phyloP scores from a whole-genome alignment of 2,113 vertebrate genomes.

The Oostethus manadensis region DNA sequence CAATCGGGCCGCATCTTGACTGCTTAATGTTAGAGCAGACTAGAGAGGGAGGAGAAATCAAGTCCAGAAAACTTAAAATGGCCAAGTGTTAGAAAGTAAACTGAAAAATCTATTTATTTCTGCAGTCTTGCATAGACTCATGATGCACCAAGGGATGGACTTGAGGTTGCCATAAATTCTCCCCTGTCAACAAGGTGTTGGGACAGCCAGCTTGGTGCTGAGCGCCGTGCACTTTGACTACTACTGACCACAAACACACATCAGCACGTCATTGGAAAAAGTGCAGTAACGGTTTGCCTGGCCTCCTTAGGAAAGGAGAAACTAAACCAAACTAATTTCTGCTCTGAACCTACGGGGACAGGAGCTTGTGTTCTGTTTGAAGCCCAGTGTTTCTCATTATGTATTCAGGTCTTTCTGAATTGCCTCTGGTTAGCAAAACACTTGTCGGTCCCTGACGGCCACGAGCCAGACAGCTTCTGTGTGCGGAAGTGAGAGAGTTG shows the following conservation, averaged over 20 bases:
- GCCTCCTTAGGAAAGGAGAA: conserved; percentile 30
- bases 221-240: background rate
- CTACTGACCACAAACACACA: conserved; percentile 1
- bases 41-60: no score
- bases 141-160: background rate
- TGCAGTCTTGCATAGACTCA: conserved; percentile 1
- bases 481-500: conserved; percentile 13
- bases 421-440: conserved; percentile 26
- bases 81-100: background rate
- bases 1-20: no score
- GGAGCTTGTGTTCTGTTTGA: conserved; percentile 14
- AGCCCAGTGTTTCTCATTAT: conserved; percentile 33
- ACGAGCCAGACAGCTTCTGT: conserved; percentile 33
- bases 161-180: background rate
- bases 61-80: no score
- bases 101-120: background rate
- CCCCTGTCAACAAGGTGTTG: conserved; percentile 5
- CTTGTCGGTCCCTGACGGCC: conserved; percentile 24
- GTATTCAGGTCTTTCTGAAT: conserved; percentile 36
- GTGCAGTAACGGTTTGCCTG: conserved; percentile 34
- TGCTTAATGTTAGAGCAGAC: no score
- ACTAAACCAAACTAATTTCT: conserved; percentile 51
- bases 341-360: conserved; percentile 51
- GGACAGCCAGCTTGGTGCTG: background rate
- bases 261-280: background rate